Conservation (phyloP, 2,113 vertebrate species). For the Mellivora capensis region DNA sequence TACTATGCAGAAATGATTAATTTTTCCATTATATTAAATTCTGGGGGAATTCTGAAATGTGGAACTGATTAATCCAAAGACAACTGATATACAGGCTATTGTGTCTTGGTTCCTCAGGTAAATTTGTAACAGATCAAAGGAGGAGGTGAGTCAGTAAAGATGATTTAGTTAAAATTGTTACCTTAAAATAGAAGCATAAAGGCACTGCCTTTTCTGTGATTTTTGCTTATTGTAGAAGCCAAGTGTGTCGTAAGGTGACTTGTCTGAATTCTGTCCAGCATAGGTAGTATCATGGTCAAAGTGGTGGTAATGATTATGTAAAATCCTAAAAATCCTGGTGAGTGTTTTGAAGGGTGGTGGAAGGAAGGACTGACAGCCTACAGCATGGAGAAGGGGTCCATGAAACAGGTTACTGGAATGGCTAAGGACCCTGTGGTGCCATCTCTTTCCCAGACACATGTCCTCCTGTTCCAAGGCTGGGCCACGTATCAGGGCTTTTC, state of each 20-base stretch:
- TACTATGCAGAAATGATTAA: background rate
- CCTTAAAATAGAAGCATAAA: background rate
- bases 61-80: background rate
- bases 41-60: background rate
- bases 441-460: background rate
- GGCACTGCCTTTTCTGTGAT: background rate
- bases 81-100: background rate
- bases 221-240: background rate
- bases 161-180: background rate
- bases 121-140: slow-evolving; percentile 20
- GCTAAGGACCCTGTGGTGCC: background rate
- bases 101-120: background rate
- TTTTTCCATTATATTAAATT: slow-evolving; percentile 29
- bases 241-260: background rate
- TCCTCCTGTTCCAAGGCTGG: background rate
- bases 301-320: background rate
- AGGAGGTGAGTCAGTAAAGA: background rate
- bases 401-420: background rate
- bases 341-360: background rate
- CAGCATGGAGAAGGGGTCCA: background rate
- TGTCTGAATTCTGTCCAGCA: background rate
- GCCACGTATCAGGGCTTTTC: background rate
- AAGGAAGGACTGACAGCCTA: background rate
- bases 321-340: background rate
- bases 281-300: background rate